These are phyloP conservation scores for Alexandromys oeconomus DNA, from an alignment of 2,797 vertebrate genomes.

Conservation along the genomic window DNA sequence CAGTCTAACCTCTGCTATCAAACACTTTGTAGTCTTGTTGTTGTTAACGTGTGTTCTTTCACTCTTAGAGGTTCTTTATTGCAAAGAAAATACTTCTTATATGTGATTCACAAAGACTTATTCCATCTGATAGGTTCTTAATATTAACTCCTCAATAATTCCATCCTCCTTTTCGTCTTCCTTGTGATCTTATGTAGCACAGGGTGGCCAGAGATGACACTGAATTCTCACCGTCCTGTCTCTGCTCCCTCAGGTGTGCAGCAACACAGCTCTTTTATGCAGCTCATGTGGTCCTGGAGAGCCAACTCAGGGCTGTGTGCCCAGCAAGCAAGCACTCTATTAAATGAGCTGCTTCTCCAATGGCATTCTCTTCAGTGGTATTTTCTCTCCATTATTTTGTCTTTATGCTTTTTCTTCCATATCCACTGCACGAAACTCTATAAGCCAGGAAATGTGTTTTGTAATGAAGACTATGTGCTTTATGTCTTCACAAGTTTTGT, in stretches of 20 bases:
- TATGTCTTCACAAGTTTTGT: not conserved
- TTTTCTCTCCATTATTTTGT: not conserved
- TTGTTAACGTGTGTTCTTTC: not conserved
- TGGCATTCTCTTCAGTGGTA: not conserved
- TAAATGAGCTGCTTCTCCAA: not conserved
- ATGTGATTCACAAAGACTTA: not conserved
- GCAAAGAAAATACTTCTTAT: constrained; percentile 10
- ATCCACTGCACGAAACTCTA: not conserved
- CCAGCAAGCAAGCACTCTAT: not conserved
- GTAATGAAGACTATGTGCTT: not conserved
- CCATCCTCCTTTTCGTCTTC: not conserved
- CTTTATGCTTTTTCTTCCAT: not conserved
- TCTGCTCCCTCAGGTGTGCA: not conserved
- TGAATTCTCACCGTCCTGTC: not conserved
- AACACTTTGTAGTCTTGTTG: not conserved
- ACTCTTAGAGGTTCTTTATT: constrained; percentile 2
- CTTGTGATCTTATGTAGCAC: not conserved
- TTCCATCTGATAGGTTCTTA: not conserved
- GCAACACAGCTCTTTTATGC: not conserved
- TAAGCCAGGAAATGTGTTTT: not conserved
- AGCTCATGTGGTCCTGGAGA: not conserved
- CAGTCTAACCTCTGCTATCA: not conserved
- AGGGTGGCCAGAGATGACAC: not conserved
- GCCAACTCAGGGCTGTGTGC: not conserved
- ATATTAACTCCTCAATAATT: not conserved